These are phyloP conservation scores for Oncorhynchus keta DNA, from an alignment of 2,113 vertebrate species.

Conservation along the genomic window DNA sequence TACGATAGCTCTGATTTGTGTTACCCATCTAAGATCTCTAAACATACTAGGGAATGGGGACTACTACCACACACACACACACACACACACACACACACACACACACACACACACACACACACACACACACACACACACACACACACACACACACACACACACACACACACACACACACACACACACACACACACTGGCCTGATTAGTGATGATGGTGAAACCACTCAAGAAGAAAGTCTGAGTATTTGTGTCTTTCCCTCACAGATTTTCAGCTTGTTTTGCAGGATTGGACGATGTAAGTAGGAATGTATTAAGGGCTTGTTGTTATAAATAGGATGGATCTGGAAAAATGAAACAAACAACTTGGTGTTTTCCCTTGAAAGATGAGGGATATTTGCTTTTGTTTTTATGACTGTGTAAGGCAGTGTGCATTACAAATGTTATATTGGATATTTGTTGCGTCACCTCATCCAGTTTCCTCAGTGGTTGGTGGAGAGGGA, in stretches of 20 bases:
- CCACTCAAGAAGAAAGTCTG: background rate
- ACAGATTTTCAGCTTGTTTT: slow-evolving; percentile 21
- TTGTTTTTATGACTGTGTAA: background rate
- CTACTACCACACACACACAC: background rate
- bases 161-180: background rate
- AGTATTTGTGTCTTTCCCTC: slow-evolving; percentile 1
- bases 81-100: background rate
- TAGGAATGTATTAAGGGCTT: background rate
- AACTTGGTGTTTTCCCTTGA: slow-evolving; percentile 12
- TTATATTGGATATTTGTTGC: slow-evolving; percentile 1
- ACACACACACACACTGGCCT: background rate
- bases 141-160: background rate
- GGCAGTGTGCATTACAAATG: background rate
- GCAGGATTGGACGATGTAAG: slow-evolving; percentile 31
- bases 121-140: slow-evolving; percentile 22
- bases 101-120: background rate
- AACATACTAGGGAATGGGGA: background rate
- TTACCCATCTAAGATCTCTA: slow-evolving; percentile 34
- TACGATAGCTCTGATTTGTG: slow-evolving; percentile 53
- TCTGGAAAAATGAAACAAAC: slow-evolving; percentile 20
- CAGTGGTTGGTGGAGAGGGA: too few species aligned
- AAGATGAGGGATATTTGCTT: too few species aligned
- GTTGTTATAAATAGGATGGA: slow-evolving; percentile 12
- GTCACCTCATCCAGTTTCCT: background rate
- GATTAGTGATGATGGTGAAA: slow-evolving; percentile 19